phyloP scores from a whole-genome alignment of 2,113 vertebrate genomes.

The Zosterops borbonicus region DNA sequence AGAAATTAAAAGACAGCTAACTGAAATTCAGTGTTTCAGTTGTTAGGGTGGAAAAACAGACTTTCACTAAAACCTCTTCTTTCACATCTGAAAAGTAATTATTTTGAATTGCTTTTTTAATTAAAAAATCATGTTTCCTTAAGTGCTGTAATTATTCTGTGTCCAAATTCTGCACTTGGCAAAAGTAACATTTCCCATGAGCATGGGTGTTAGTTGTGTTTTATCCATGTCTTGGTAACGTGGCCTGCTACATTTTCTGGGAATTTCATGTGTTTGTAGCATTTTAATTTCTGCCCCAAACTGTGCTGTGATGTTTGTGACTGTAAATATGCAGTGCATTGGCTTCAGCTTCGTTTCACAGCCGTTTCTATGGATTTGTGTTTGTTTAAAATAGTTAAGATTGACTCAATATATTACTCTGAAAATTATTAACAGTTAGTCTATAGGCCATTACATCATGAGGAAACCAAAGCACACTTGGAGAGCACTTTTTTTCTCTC shows the following conservation, averaged over 20 bases:
- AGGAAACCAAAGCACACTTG: neutral
- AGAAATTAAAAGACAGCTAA: neutral
- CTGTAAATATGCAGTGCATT: neutral
- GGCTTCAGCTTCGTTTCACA: neutral
- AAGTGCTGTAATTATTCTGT: neutral
- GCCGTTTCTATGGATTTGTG: neutral
- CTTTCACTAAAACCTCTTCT: neutral
- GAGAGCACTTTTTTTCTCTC: neutral
- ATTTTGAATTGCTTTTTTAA: neutral
- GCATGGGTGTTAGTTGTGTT: neutral
- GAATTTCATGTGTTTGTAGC: neutral
- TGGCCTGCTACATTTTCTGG: neutral
- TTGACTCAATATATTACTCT: neutral
- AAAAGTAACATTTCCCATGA: neutral
- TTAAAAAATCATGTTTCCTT: neutral
- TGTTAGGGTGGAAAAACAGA: neutral
- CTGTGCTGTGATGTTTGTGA: neutral
- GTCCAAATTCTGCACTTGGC: neutral
- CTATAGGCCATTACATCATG: neutral
- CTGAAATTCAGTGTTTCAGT: neutral
- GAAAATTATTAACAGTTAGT: neutral
- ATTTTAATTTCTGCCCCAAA: neutral
- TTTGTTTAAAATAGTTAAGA: constrained; percentile 1
- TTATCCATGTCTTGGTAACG: rapidly evolving
- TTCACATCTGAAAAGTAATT: neutral